A percentile compares a stretch with the other conserved stretches of the same genome.
Evolutionary conservation across 2,797 vertebrate genomes (phyloP).

Genomic region (Pristis pectinata): DNA sequence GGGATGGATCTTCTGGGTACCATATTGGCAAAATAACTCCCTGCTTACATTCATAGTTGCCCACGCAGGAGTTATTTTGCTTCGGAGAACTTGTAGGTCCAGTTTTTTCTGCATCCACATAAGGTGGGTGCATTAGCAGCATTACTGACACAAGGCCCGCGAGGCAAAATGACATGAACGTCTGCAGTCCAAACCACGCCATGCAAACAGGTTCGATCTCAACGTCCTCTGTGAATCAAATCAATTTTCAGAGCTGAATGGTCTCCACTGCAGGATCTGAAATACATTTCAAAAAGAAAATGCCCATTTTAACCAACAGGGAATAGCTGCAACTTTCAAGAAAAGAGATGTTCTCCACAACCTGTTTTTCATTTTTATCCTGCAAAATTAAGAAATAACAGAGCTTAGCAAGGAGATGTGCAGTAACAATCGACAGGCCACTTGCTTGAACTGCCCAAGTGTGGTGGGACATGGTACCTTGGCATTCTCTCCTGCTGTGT

Average conservation of each 20-base stretch:
- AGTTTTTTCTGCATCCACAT: conserved; percentile 72
- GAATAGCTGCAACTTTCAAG: not conserved
- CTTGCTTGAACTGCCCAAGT: not conserved
- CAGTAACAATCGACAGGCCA: not conserved
- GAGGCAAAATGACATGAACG: conserved; percentile 81
- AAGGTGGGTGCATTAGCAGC: conserved; percentile 67
- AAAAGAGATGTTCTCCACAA: not conserved
- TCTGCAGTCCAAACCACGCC: conserved; percentile 87
- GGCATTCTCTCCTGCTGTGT: no score
- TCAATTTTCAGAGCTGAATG: conserved; percentile 61
- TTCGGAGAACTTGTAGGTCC: conserved; percentile 63
- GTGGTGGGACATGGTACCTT: not conserved
- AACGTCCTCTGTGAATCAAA: conserved; percentile 64
- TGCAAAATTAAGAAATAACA: not conserved
- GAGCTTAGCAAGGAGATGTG: not conserved
- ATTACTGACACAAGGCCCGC: conserved; percentile 77
- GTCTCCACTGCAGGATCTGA: conserved; percentile 69
- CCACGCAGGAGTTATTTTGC: conserved; percentile 78
- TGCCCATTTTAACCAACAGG: not conserved
- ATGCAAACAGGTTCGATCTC: conserved; percentile 79
- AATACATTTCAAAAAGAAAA: conserved; percentile 53
- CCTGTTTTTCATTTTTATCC: no score
- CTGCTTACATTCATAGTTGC: conserved; percentile 73
- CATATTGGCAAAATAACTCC: conserved; percentile 97
- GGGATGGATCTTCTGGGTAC: conserved; percentile 96